Percentiles rank a stretch among this genome's conserved stretches.
Conservation (phyloP, 2,888 invertebrate species). For the Volucella zonaria region DNA sequence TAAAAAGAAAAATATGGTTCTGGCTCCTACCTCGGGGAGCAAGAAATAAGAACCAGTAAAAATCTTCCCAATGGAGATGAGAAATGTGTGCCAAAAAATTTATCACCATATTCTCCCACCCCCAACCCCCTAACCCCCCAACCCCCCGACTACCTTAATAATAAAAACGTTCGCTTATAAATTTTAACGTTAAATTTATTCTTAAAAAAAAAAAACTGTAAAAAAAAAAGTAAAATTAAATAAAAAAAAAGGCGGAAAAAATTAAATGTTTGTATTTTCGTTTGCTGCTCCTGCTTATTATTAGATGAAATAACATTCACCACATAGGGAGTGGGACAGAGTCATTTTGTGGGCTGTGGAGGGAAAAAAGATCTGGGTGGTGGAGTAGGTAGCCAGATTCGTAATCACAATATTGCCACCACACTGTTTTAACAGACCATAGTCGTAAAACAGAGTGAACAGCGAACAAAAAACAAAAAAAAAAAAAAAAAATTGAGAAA, state of each 20-base stretch:
- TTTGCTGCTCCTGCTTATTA: conserved; percentile 41
- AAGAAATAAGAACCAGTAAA: too few species aligned
- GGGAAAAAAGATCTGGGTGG: background rate
- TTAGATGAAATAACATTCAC: conserved; percentile 70
- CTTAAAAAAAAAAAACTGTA: background rate
- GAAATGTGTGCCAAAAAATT: conserved; percentile 61
- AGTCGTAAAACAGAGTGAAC: conserved; percentile 42
- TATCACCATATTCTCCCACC: conserved; percentile 30
- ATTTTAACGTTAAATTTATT: conserved; percentile 49
- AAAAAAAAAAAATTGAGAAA: conserved; percentile 41
- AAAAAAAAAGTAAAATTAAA: background rate
- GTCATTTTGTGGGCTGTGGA: background rate
- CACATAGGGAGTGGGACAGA: conserved; percentile 52
- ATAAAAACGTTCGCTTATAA: conserved; percentile 41
- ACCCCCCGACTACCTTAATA: conserved; percentile 38
- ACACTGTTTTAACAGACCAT: conserved; percentile 53
- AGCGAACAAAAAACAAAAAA: conserved; percentile 31
- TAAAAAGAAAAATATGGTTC: conserved; percentile 2
- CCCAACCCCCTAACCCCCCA: too few species aligned
- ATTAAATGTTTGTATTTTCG: conserved; percentile 63
- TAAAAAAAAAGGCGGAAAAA: conserved; percentile 22
- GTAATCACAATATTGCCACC: conserved; percentile 53
- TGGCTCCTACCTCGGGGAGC: background rate
- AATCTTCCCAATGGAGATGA: conserved; percentile 23
- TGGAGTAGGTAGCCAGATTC: background rate